These are phyloP conservation scores for Acrocephalus kingi DNA, from an alignment of 2,113 vertebrate genomes.

Conservation along the genomic window DNA sequence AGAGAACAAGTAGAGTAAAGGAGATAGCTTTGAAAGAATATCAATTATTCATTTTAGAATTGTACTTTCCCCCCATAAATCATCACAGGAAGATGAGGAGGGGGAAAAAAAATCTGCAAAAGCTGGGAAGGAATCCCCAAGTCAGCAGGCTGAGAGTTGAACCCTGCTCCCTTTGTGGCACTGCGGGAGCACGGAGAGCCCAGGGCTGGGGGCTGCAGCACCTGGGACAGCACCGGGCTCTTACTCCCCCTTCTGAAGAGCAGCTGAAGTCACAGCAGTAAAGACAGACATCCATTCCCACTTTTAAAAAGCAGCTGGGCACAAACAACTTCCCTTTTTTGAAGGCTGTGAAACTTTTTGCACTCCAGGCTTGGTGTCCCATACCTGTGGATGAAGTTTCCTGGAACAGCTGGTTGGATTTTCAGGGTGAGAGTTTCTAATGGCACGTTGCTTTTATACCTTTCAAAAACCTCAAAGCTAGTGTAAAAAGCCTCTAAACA, in stretches of 20 bases:
- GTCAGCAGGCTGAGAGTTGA: neutral
- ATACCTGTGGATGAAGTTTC: neutral
- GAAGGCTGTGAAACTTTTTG: neutral
- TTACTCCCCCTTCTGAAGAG: accelerated
- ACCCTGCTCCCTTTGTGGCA: accelerated
- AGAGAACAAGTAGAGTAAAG: slow-evolving; percentile 75
- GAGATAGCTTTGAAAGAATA: slow-evolving; percentile 64
- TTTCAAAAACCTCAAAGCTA: neutral
- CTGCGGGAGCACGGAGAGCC: accelerated
- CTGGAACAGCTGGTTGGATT: neutral
- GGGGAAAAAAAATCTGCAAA: neutral
- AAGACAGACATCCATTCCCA: accelerated
- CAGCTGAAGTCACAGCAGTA: accelerated
- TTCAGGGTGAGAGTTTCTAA: neutral
- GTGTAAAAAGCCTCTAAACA: neutral
- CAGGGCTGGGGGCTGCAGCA: neutral
- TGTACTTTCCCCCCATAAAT: slow-evolving; percentile 15
- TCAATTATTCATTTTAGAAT: slow-evolving; percentile 70
- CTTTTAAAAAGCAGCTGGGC: neutral
- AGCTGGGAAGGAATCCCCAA: neutral
- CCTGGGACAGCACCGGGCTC: accelerated
- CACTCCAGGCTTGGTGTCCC: neutral
- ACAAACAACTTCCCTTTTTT: neutral
- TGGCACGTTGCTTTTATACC: neutral
- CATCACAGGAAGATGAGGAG: neutral